Base-by-base conservation (phyloP, 2,797 vertebrate species). In the Chanos chanos region DNA sequence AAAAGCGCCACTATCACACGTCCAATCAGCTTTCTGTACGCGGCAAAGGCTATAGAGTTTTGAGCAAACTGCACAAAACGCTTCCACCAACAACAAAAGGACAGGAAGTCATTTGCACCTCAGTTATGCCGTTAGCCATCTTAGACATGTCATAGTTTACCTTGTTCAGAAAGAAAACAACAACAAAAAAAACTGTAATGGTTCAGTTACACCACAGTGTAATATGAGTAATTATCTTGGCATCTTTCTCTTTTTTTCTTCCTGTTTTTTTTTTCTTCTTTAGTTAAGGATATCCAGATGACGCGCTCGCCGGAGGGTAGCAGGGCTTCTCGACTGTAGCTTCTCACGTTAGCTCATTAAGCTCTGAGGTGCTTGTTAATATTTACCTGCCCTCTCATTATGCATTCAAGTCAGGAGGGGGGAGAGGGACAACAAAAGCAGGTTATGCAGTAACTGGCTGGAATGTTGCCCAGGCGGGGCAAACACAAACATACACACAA, bases 391-490 rank as follows among this genome's bases (percentile, higher is more conserved):
- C 45, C 55, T 58, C 48, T 75, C 65, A 75, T 82, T 80, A 74
- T 30, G 68, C 64, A 66, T 66, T 68, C 75, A 72, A 75, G 82
- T 79, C 74, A 81, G 75, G 77, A 57, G 67, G 44, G 15, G 13
- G 75, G 77, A 57, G 67, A 44, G 15, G 13, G 19, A 50, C 72
- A 81, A 87, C 79, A 80, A 83, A 80, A 70, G 19, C 62, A 83
- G 76, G 63, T 74, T 76, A 66, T 76, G 76, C 71, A 75, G 71
- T 78, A 79, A 72, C 72, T 21, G 73, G 59, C 21, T 80, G 81
- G 84, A 89, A 87, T 87, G 85, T 74, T 18, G 65, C 77, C 75
- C 50, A 81, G 77, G 84, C 74, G 67, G 69, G 50, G 64, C 57
- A 43, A 24, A 73, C 57, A 66, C 63, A 74, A 51, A 41, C 30